These are phyloP conservation scores for Diachasma alloeum DNA, from an alignment of 1,140 invertebrate genomes.

Conservation along the genomic window DNA sequence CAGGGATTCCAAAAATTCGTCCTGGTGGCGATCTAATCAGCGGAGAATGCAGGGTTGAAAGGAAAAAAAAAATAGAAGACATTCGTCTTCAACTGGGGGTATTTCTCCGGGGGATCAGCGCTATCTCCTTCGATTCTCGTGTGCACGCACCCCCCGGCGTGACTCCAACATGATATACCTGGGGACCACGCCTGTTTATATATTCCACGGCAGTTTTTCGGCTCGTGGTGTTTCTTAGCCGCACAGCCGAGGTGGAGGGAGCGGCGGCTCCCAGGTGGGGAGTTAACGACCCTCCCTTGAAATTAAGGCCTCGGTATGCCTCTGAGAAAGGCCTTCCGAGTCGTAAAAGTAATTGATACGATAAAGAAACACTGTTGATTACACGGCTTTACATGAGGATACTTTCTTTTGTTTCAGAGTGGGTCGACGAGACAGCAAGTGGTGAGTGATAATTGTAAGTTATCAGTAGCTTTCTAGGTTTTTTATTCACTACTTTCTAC, in stretches of 20 bases:
- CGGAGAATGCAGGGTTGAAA: background rate
- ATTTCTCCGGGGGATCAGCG: constrained; percentile 13
- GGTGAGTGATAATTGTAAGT: constrained; percentile 27
- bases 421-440: background rate
- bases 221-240: background rate
- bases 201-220: constrained; percentile 18
- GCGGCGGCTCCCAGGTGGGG: constrained; percentile 4
- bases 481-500: too few relatives aligned
- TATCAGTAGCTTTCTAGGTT: background rate
- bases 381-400: background rate
- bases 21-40: too few relatives aligned
- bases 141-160: background rate
- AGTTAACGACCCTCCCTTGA: constrained; percentile 25
- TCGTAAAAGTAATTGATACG: background rate
- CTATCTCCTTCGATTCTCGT: background rate
- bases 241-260: background rate
- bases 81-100: background rate
- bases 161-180: constrained; percentile 29
- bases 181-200: constrained; percentile 38
- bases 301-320: constrained; percentile 15
- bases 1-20: too few relatives aligned
- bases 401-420: constrained; percentile 35
- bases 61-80: background rate
- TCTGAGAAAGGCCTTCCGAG: background rate
- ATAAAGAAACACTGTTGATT: background rate